Evolutionary conservation across 2,888 invertebrate genomes (phyloP).

Genomic region (Eristalis arbustorum): DNA sequence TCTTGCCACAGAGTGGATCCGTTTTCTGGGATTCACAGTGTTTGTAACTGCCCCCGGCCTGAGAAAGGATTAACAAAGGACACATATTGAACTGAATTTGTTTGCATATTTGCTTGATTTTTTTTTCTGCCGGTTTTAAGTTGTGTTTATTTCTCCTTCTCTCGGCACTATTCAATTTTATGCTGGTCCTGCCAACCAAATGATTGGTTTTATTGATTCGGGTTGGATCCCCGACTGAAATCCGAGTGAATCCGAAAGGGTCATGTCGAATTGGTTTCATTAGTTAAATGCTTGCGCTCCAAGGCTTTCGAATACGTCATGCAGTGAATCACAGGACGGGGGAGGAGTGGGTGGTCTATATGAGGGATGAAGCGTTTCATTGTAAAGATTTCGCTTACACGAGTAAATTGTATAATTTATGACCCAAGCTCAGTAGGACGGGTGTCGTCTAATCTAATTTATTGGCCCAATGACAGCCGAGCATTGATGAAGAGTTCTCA

Average conservation of each 20-base stretch:
- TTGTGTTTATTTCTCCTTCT: background rate
- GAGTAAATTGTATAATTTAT: background rate
- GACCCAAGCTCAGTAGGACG: background rate
- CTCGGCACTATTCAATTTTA: background rate
- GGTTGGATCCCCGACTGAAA: conserved; percentile 4
- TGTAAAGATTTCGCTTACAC: background rate
- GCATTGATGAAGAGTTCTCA: too few relatives aligned
- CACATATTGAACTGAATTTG: conserved; percentile 32
- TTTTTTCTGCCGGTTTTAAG: background rate
- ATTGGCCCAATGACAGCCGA: background rate
- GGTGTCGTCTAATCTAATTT: background rate
- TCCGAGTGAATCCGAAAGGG: background rate
- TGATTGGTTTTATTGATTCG: conserved; percentile 28
- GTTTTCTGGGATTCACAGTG: conserved; percentile 23
- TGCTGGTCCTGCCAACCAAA: background rate
- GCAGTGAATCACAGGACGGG: background rate
- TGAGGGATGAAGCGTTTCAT: background rate
- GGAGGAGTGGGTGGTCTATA: too few relatives aligned
- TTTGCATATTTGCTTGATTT: background rate
- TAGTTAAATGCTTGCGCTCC: background rate
- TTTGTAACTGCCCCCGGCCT: conserved; percentile 36
- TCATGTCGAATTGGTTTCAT: background rate
- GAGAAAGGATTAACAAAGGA: conserved; percentile 35
- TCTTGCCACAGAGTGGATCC: background rate
- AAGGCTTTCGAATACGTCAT: background rate